These are phyloP conservation scores for Pardalotus punctatus DNA, from an alignment of 2,113 vertebrate species.

Conservation along the genomic window DNA sequence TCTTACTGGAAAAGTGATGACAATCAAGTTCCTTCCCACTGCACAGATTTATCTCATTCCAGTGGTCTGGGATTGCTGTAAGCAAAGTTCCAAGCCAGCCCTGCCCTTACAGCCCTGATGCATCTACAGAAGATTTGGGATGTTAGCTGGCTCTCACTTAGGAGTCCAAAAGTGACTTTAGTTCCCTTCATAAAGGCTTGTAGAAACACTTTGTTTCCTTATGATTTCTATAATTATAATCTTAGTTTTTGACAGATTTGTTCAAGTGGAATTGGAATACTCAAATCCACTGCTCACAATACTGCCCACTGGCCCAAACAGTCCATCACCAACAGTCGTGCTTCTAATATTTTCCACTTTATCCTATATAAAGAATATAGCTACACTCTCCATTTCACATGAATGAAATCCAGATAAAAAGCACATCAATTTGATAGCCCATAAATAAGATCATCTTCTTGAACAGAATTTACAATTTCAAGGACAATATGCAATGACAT, in stretches of 20 bases:
- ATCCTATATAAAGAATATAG: not conserved
- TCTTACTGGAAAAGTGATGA: not conserved
- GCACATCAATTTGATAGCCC: not conserved
- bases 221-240: not conserved
- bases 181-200: not conserved
- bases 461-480: not conserved
- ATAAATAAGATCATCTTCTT: not conserved
- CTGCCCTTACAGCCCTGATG: not conserved
- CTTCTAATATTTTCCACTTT: not conserved
- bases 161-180: not conserved
- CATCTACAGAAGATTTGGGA: not conserved
- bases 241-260: not conserved
- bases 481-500: not conserved
- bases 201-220: not conserved
- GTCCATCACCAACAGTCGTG: rapidly evolving
- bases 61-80: not conserved
- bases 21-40: not conserved
- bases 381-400: not conserved
- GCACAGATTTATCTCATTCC: not conserved
- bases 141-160: not conserved
- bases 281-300: not conserved
- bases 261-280: not conserved
- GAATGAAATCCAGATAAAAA: not conserved
- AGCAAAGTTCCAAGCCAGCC: not conserved
- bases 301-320: not conserved